Percentiles rank a stretch among this genome's conserved stretches.
phyloP scores from a whole-genome alignment of 1,140 invertebrate genomes.

The Harpegnathos saltator region DNA sequence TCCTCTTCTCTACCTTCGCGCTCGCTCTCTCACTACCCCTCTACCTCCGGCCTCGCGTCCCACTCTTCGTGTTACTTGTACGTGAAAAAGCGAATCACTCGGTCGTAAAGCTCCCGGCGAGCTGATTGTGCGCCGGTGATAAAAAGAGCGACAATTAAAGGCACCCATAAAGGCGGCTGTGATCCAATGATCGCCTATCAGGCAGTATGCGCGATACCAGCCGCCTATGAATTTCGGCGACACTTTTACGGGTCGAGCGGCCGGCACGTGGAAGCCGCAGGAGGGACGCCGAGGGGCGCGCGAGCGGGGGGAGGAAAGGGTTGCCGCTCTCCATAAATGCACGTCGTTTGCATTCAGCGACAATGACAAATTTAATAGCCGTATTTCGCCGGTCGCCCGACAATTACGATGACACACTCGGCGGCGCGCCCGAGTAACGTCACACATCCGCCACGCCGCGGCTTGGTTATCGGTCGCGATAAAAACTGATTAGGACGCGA shows the following conservation, averaged over 20 bases:
- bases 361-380: conserved; percentile 63
- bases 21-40: too few species aligned
- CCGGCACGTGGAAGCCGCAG: background rate
- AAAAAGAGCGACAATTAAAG: conserved; percentile 66
- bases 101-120: conserved; percentile 55
- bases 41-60: background rate
- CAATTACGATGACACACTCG: conserved; percentile 47
- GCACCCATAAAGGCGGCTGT: background rate
- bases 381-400: conserved; percentile 36
- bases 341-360: conserved; percentile 52
- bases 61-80: conserved; percentile 41
- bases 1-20: too few species aligned
- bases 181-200: conserved; percentile 45
- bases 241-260: conserved; percentile 40
- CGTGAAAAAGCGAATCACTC: conserved; percentile 59
- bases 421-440: conserved; percentile 24
- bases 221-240: conserved; percentile 38
- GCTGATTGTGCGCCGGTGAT: conserved; percentile 60
- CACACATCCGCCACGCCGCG: background rate
- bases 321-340: conserved; percentile 25
- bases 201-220: conserved; percentile 26
- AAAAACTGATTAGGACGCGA: conserved; percentile 55
- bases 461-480: conserved; percentile 34
- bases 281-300: background rate
- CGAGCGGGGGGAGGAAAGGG: background rate